phyloP scores from a whole-genome alignment of 2,797 vertebrate genomes.

The Sebastes dallii region DNA sequence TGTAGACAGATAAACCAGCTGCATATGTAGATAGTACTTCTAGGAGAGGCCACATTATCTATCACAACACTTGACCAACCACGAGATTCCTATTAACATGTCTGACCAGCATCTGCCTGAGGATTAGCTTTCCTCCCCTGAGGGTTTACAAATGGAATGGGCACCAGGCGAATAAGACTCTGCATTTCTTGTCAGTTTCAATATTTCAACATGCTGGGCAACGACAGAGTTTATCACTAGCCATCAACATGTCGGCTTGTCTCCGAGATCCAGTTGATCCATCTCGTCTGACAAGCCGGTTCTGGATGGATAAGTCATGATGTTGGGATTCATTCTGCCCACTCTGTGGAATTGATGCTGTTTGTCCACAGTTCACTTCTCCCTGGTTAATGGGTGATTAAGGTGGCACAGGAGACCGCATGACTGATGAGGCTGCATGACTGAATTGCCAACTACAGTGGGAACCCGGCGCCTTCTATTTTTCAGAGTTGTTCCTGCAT shows the following conservation, averaged over 20 bases:
- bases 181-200: slow-evolving; percentile 25
- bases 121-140: slow-evolving; percentile 23
- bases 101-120: slow-evolving; percentile 20
- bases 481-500: not conserved
- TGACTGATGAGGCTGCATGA: slow-evolving; percentile 67
- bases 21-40: not conserved
- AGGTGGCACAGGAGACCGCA: slow-evolving; percentile 54
- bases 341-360: slow-evolving; percentile 62
- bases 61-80: slow-evolving; percentile 12
- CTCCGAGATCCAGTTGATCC: slow-evolving; percentile 55
- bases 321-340: slow-evolving; percentile 51
- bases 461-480: not conserved
- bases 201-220: slow-evolving; percentile 38
- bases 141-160: slow-evolving; percentile 36
- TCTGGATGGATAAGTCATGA: slow-evolving; percentile 62
- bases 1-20: not conserved
- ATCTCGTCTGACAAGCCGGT: slow-evolving; percentile 58
- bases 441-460: slow-evolving; percentile 40
- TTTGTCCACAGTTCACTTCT: slow-evolving; percentile 69
- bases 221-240: slow-evolving; percentile 30
- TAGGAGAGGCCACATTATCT: slow-evolving; percentile 5
- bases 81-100: slow-evolving; percentile 37
- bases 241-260: slow-evolving; percentile 41
- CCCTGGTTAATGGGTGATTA: slow-evolving; percentile 71
- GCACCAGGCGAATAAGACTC: slow-evolving; percentile 19